phyloP scores from a whole-genome alignment of 2,888 invertebrate genomes.

The Drosophila histrio region DNA sequence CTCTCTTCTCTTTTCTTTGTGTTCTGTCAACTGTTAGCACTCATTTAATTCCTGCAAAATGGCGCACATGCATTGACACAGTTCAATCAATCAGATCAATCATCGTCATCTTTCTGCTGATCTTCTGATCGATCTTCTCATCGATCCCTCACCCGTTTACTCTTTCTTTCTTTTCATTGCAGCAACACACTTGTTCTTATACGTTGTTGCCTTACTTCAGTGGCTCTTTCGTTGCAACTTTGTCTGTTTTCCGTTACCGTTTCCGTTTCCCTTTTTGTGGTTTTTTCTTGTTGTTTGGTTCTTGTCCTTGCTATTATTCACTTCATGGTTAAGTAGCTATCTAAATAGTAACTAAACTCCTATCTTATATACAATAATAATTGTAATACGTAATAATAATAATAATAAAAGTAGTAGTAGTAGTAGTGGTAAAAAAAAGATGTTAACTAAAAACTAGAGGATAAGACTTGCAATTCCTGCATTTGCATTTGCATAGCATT shows the following conservation, averaged over 20 bases:
- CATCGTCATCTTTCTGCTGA: not conserved
- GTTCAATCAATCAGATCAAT: too few species aligned
- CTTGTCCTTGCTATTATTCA: slow-evolving; percentile 34
- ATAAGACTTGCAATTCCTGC: not conserved
- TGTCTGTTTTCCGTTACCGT: slow-evolving; percentile 71
- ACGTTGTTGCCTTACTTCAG: slow-evolving; percentile 32
- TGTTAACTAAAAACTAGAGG: not conserved
- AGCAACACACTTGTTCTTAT: not conserved
- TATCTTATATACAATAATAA: slow-evolving; percentile 19
- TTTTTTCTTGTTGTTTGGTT: slow-evolving; percentile 24
- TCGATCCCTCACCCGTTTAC: not conserved
- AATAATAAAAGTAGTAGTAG: not conserved
- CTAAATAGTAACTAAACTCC: slow-evolving; percentile 30
- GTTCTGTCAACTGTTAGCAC: not conserved
- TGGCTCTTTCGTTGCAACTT: slow-evolving; percentile 76
- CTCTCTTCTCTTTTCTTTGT: not conserved
- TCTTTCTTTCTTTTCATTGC: not conserved
- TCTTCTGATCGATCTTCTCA: not conserved
- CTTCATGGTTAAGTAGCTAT: slow-evolving; percentile 51
- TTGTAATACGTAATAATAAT: slow-evolving; percentile 11
- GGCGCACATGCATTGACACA: not conserved
- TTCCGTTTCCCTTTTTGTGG: slow-evolving; percentile 16
- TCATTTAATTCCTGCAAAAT: not conserved
- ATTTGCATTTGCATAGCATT: not conserved
- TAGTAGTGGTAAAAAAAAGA: not conserved